A percentile compares a stretch with the other conserved stretches of the same genome.
Evolutionary conservation across 2,888 invertebrate genomes (phyloP).

Genomic region (Meloe dianella): DNA sequence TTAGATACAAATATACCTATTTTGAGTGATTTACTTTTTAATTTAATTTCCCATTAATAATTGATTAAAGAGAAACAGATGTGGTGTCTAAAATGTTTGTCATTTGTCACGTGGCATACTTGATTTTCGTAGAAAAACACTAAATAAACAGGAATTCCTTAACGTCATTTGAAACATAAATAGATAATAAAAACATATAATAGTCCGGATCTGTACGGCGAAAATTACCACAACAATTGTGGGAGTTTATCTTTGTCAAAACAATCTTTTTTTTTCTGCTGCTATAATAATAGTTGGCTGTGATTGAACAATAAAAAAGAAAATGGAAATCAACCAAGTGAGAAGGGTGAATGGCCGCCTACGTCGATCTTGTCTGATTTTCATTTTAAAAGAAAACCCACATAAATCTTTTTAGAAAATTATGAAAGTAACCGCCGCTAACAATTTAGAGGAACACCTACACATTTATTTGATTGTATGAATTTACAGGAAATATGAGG

Average conservation of each 20-base stretch:
- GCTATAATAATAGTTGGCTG: conserved; percentile 15
- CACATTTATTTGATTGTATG: not conserved
- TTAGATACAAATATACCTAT: too few relatives aligned
- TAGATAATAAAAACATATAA: not conserved
- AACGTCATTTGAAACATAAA: not conserved
- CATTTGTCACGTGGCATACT: not conserved
- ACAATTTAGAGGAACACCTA: too few relatives aligned
- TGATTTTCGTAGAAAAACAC: not conserved
- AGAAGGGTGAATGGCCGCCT: conserved; percentile 29
- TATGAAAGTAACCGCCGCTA: conserved; percentile 20
- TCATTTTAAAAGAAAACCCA: not conserved
- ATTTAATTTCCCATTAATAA: too few relatives aligned
- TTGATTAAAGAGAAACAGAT: not conserved
- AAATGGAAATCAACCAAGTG: conserved; percentile 13
- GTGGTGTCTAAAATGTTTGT: not conserved
- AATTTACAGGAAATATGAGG: not conserved
- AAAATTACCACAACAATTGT: conserved; percentile 4
- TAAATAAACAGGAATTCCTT: not conserved
- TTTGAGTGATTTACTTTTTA: too few relatives aligned
- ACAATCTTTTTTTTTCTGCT: not conserved
- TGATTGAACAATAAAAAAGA: conserved; percentile 21
- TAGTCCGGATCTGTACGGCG: not conserved
- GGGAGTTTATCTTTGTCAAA: not conserved
- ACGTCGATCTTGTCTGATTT: not conserved
- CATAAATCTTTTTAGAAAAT: conserved; percentile 5